Evolutionary conservation across 1,140 invertebrate genomes (phyloP), one percentile per base, ranked within the genome.

Genomic region (Nephotettix cincticeps): DNA sequence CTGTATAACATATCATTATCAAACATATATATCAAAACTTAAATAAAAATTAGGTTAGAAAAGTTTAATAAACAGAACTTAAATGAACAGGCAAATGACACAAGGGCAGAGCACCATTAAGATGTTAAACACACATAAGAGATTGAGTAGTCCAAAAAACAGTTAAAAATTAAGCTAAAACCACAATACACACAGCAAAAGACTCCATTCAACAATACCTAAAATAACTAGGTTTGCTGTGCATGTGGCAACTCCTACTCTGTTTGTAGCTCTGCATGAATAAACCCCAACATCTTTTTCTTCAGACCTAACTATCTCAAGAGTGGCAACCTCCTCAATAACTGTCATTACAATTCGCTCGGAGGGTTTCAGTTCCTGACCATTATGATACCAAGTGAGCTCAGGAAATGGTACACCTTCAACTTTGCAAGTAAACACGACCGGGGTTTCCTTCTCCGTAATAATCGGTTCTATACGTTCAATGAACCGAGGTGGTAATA

Each of bases 381-480:
- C 88, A 79, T 94, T 91, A 80, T 87, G 89, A 75, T 87, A 92
- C 93, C 93, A 95, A 45, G 84, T 84, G 54, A 95, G 86, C 75
- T 88, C 86, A 4, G 91, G 90, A 75, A 84, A 81, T 6, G 91
- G 91, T 74, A 80, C 80, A 71, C 89, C 90, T 75, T 87, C 84
- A 21, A 94, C 85, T 73, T 88, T 86, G 76, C 89, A 90, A 58
- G 86, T 84, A 28, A 94, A 85, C 40, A 84, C 79, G 0, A 86
- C 85, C 17, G 86, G 85, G 77, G 88, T 83, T 69, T 88, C 84
- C 63, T 83, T 82, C 74, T 90, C 84, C 1, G 83, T 83, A 67
- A 88, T 84, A 4, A 89, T 83, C 40, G 91, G 89, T 75, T 90
- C 85, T 25, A 92, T 80, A 65, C 89, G 86, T 77, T 91, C 84